Evolutionary conservation across 2,888 invertebrate species (phyloP).

Genomic region (Penaeus monodon): DNA sequence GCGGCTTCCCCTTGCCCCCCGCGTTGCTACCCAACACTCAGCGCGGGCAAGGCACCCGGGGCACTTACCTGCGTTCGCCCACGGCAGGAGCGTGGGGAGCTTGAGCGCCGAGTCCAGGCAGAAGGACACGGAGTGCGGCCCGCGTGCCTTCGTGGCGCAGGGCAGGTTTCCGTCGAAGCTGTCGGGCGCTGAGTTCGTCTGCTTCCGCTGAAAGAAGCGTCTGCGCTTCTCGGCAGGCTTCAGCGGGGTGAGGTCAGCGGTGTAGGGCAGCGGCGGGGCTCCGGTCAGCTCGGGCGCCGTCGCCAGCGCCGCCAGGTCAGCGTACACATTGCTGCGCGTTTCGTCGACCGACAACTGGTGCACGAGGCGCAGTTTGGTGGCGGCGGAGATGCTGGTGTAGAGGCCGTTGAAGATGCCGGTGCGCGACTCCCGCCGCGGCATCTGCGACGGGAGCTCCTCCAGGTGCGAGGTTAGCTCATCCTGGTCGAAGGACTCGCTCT

Average conservation of each 20-base stretch:
- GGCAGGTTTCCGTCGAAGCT: slow-evolving; percentile 59
- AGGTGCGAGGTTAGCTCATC: slow-evolving; percentile 62
- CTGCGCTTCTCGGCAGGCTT: slow-evolving; percentile 53
- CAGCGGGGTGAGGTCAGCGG: slow-evolving; percentile 61
- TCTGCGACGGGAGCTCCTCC: slow-evolving; percentile 62
- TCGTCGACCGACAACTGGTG: slow-evolving; percentile 64
- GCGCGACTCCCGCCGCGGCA: slow-evolving; percentile 60
- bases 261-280: slow-evolving; percentile 62
- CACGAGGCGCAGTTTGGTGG: slow-evolving; percentile 62
- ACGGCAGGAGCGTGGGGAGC: slow-evolving; percentile 58
- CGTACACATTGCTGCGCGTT: slow-evolving; percentile 63
- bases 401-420: slow-evolving; percentile 64
- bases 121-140: slow-evolving; percentile 53
- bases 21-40: no score
- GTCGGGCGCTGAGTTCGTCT: slow-evolving; percentile 61
- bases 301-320: slow-evolving; percentile 61
- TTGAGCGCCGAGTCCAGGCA: slow-evolving; percentile 61
- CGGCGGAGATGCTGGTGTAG: slow-evolving; percentile 57
- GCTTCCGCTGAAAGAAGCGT: slow-evolving; percentile 52
- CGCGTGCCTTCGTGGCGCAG: not conserved
- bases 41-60: not conserved
- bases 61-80: slow-evolving; percentile 51
- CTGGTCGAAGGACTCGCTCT: slow-evolving; percentile 62
- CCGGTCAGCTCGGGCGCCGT: slow-evolving; percentile 43
- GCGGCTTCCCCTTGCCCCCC: no score